Percentiles rank a stretch among this genome's conserved stretches.
Evolutionary conservation across 2,797 vertebrate genomes (phyloP).

Genomic region (Pangasius djambal): DNA sequence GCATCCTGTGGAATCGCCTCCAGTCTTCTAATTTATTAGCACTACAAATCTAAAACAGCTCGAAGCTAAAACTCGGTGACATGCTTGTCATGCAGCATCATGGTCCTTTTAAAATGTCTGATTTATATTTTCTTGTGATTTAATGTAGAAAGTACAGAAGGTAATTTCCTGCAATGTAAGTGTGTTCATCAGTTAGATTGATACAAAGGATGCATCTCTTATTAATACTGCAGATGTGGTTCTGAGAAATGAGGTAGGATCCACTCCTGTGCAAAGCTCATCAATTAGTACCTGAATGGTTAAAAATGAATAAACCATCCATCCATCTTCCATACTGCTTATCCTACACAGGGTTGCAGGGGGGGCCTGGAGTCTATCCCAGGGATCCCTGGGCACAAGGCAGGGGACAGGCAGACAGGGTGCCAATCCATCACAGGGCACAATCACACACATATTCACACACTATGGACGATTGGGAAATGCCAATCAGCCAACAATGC

Average conservation of each 20-base stretch:
- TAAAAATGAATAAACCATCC: background rate
- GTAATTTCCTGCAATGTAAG: background rate
- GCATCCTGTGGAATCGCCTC: background rate
- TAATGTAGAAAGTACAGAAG: background rate
- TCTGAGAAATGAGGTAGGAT: background rate
- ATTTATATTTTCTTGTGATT: background rate
- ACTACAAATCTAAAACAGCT: background rate
- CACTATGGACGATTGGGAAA: no score
- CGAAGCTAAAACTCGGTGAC: background rate
- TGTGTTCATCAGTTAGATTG: background rate
- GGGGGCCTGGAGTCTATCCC: no score
- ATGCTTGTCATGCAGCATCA: background rate
- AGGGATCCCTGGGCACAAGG: no score
- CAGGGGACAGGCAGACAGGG: no score
- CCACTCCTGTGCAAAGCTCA: background rate
- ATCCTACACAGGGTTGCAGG: no score
- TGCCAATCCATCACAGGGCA: no score
- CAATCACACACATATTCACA: no score
- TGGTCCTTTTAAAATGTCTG: background rate
- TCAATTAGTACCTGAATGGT: no score
- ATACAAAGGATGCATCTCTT: background rate
- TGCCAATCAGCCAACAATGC: no score
- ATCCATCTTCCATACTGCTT: no score
- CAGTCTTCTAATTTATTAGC: background rate
- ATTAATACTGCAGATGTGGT: background rate